Base-by-base conservation (phyloP, 2,797 vertebrate genomes). In the Danio kyathit region DNA sequence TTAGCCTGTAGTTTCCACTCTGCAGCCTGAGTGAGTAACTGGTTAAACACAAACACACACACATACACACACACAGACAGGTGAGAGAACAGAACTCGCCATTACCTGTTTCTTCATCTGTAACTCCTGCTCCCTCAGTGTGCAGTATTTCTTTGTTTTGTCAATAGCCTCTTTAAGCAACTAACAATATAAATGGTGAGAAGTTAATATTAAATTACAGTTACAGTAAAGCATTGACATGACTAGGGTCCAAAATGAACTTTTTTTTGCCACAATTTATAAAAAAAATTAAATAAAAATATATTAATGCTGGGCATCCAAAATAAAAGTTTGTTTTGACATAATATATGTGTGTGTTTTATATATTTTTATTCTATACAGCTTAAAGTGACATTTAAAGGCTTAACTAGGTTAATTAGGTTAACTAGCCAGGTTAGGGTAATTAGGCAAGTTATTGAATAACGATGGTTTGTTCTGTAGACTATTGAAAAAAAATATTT, bases 1-100 rank as follows among this genome's bases (percentile, higher is more conserved):
- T 97, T 95, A 92, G 95, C 91, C 90, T 99, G 97, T 81, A 99
- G 95, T 87, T 99, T 99, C 98, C 96, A 98, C 87, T 99, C 97
- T 89, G 98, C 97, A 49, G 97, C 97, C 92, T 98, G 96, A 91
- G 95, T 95, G 92, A 99, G 96, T 93, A 99, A 95, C 98, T 98
- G 87, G 91, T 93, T 90, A 92, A 89, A 91, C 79, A 89, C 88
- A 44, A n/a, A 81, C 66, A 38, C 17, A 49, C 43, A 48, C 17
- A 49, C 54, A 70, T 41, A 67, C 38, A 65, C 17, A 49, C 56
- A 70, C 41, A 67, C 38, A 65, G n/a, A 61, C 44, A 16, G n/a
- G 52, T 67, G 51, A 76, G 70, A 76, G 29, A 88, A 82, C 74
- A 88, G 81, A 57, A 76, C 81, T 73, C 5, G 84, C 76, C 86